phyloP scores from a whole-genome alignment of 2,888 invertebrate genomes.

The Lasioglossum figueresi region DNA sequence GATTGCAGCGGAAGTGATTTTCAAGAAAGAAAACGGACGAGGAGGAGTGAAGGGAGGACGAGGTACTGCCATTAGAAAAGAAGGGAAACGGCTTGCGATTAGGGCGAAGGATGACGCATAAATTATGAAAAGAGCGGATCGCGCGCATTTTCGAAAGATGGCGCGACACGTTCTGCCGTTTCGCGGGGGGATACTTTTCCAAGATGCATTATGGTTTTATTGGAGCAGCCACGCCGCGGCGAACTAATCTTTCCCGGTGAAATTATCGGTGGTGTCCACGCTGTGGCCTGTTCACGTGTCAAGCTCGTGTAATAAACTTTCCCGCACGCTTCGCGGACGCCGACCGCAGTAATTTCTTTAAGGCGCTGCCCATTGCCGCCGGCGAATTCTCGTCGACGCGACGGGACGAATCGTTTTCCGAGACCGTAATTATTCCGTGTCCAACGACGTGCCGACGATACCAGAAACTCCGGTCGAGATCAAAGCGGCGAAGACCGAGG shows the following conservation, averaged over 20 bases:
- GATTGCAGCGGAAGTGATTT: conserved; percentile 29
- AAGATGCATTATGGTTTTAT: conserved; percentile 58
- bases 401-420: conserved; percentile 12
- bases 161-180: background rate
- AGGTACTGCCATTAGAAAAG: background rate
- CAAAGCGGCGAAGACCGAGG: background rate
- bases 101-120: conserved; percentile 37
- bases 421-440: conserved; percentile 38
- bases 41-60: too few relatives aligned
- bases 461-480: background rate
- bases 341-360: conserved; percentile 63
- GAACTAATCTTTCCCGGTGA: conserved; percentile 61
- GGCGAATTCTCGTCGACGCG: conserved; percentile 35
- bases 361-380: conserved; percentile 54
- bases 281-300: conserved; percentile 25
- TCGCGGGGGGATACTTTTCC: conserved; percentile 23
- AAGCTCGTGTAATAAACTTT: conserved; percentile 65
- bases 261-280: conserved; percentile 52
- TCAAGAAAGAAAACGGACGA: background rate
- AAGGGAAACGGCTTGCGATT: conserved; percentile 28
- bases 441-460: conserved; percentile 14
- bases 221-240: conserved; percentile 38
- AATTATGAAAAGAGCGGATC: conserved; percentile 41
- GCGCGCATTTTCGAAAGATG: conserved; percentile 35
- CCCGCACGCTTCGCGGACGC: conserved; percentile 46